Base-by-base conservation (phyloP, 2,888 invertebrate genomes). In the Lycia hirtaria region DNA sequence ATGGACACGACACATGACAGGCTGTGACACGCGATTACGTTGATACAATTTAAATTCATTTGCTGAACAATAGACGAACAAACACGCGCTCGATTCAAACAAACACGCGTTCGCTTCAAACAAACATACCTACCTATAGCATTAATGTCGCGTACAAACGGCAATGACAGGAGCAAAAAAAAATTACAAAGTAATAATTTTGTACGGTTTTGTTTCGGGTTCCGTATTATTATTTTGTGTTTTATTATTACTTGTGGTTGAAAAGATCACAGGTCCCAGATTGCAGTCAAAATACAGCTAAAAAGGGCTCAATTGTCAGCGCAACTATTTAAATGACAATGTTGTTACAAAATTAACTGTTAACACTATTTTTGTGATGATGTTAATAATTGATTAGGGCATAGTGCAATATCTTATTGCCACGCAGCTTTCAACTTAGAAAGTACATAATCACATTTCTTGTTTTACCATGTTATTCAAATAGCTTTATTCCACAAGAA, bases 141-240 rank as follows among this genome's bases (percentile, higher is more conserved):
- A 71, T 62, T 54, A 62, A 44, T 59, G 61, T 67, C 58, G 64
- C 64, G 62, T 58, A 57, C 60, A 64, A 62, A 61, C 55, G 65
- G 60, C 69, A 68, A 67, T 62, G 64, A 59, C 67, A 69, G 60
- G 58, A 65, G 62, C 66, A 60, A 53, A 52, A 54, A 51, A 53
- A 57, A 49, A 30, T 33, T 4, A 48, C 48, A 41, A 33, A 40
- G 52, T 30, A 2, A 32, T 20, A 28, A 48, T 49, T 43, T 20
- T 19, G 17, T 12, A 1, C 9, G 12, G 12, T 9, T 14, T n/a
- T 37, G 28, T 3, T 38, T 4, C n/a, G 45, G 55, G 64, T 60
- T 56, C 60, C 47, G 60, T 51, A 50, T 28, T 1, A 26, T 14
- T 35, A 35, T 33, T 5, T 22, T 12, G n/a, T 19, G 10, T 37